Evolutionary conservation across 2,113 vertebrate genomes (phyloP), one percentile per base, ranked within the genome.

Genomic region (Percopsis transmontana): DNA sequence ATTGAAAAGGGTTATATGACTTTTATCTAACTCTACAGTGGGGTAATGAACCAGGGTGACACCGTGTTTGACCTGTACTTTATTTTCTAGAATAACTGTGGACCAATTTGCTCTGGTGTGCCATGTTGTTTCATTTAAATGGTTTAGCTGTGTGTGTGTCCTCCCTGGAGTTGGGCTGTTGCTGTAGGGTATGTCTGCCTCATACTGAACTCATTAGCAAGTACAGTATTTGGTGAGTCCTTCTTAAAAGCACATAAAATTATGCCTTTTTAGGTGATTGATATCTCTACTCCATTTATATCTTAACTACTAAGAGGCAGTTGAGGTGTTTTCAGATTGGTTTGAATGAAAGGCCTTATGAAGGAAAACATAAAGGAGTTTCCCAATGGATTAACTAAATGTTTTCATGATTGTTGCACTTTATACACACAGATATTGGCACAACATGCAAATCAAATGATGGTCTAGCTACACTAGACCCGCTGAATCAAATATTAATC

Each of bases 381-480:
- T 75, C 68, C 69, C 79, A 72, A 68, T 57, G 77, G 47, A 74
- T 40, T 58, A 55, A 24, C 21, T 6, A 69, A 15, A 40, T 33
- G 58, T 51, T 51, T 68, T 70, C 50, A 45, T 13, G 63, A 40
- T 78, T 23, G 81, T 19, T 51, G 84, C 88, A 90, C 89, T 92
- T 90, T 90, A 89, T 64, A 48, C 41, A 45, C 56, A 51, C 15
- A 61, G 27, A 41, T 67, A 45, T 58, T 4, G 45, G 24, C 40
- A 55, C 45, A 20, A 21, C n/a, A 18, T 68, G 16, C 0, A 23
- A 41, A 70, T 27, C 20, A 64, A 52, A 10, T 20, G 5, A 20
- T 20, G 33, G 41, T 58, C 9, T 69, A 39, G 10, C 21, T 63
- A 8, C 27, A 1, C 45, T 62, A 53, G 53, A 61, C 10, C 47